Evolutionary conservation across 1,140 invertebrate genomes (phyloP), one percentile per base, ranked within the genome.

Genomic region (Platyura marginata): DNA sequence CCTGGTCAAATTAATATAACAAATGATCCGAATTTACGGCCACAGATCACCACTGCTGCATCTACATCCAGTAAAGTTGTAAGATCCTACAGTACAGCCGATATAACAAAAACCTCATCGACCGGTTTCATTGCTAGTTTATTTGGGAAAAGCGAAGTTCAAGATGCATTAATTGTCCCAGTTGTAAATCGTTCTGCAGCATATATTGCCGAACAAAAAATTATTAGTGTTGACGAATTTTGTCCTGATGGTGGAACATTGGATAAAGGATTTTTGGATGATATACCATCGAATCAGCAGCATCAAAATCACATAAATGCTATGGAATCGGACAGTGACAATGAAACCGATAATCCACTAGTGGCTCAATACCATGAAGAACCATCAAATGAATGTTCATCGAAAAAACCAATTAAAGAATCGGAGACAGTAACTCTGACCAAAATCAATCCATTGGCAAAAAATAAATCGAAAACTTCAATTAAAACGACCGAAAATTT

Each of bases 311-410:
- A 16, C 18, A 3, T 11, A 37, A 20, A 37, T 37, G 16, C 44
- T n/a, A n/a, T n/a, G 52, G 47, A 47, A 50, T 44, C 38, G 16
- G 40, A 35, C 46, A 85, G 80, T 57, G 84, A 87, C 47, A 77
- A 77, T 11, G 82, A 85, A 45, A 71, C 62, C 21, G 73, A 66
- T 8, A 92, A 93, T 71, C 89, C 88, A 21, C 68, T 89, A 55
- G 88, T 94, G 0, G 79, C 81, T 18, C 77, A 79, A 46, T 83
- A 86, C 47, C 81, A 88, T 61, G 88, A 91, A 59, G 88, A 94
- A 59, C 65, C 79, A 2, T 75, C 78, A 32, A 76, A 80, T 45
- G 61, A 67, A 47, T 44, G 48, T 10, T 48, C 52, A 6, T 41
- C 49, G 22, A 50, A 47, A 47, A 67, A 65, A 53, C 60, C 63